Evolutionary conservation across 2,888 invertebrate species (phyloP).

Genomic region (Atethmia centrago): DNA sequence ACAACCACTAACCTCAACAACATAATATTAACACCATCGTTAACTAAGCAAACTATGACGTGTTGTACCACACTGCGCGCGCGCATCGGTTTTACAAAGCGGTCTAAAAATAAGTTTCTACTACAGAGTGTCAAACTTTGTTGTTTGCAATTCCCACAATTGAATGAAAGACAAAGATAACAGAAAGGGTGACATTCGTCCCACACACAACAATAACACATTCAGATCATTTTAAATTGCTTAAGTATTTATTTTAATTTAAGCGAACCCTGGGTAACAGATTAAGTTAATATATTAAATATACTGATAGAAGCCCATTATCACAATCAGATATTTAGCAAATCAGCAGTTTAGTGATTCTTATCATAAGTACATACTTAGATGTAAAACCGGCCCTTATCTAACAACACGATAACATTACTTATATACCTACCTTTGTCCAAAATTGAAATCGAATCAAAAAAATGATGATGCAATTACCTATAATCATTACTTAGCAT

Average conservation of each 20-base stretch:
- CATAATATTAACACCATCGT: constrained; percentile 73
- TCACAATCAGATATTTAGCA: constrained; percentile 32
- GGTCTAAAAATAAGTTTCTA: constrained; percentile 76
- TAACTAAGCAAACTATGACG: constrained; percentile 71
- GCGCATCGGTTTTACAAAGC: constrained; percentile 66
- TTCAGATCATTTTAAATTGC: neutral
- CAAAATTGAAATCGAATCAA: neutral
- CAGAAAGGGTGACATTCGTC: constrained; percentile 9
- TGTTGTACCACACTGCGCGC: constrained; percentile 67
- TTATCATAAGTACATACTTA: constrained; percentile 22
- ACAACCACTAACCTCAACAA: constrained; percentile 73
- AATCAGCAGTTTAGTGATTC: constrained; percentile 20
- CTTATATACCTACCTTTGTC: neutral
- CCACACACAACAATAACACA: constrained; percentile 13
- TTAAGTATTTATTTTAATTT: neutral
- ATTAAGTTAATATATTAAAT: constrained; percentile 1
- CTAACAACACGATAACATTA: constrained; percentile 16
- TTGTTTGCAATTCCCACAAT: constrained; percentile 28
- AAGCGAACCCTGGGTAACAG: constrained; percentile 5
- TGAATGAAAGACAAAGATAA: constrained; percentile 27
- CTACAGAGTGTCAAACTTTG: constrained; percentile 54
- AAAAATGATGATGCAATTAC: constrained; percentile 7
- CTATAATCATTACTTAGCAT: neutral
- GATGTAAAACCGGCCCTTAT: constrained; percentile 7
- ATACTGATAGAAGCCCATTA: constrained; percentile 25